phyloP scores from a whole-genome alignment of 2,113 vertebrate genomes.

The Hyaena hyaena region DNA sequence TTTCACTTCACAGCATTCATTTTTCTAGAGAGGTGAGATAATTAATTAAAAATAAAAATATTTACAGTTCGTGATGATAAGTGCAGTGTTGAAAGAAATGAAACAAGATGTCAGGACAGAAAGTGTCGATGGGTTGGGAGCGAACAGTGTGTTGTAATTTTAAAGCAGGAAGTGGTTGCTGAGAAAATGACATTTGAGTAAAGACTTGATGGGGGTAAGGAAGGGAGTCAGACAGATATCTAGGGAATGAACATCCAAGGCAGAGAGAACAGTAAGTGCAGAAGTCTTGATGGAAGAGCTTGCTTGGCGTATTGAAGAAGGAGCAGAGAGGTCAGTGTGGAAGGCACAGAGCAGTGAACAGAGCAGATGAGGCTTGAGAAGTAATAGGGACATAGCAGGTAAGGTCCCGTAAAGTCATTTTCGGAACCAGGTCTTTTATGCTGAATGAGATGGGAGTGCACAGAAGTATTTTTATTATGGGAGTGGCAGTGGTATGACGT shows the following conservation, averaged over 20 bases:
- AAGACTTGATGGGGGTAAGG: not conserved
- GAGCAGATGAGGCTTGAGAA: not conserved
- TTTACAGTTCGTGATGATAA: not conserved
- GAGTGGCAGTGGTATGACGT: not conserved
- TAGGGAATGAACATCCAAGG: not conserved
- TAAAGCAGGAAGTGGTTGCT: not conserved
- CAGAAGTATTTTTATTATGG: not conserved
- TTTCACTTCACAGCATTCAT: not conserved
- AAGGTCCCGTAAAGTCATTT: not conserved
- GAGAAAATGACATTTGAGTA: constrained; percentile 1
- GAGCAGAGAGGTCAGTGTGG: not conserved
- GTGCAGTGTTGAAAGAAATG: not conserved
- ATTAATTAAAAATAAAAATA: constrained; percentile 26
- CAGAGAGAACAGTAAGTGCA: not conserved
- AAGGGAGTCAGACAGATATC: not conserved
- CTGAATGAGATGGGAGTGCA: not conserved
- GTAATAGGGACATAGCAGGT: not conserved
- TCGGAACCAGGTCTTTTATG: not conserved
- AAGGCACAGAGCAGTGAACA: not conserved
- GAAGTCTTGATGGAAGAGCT: not conserved
- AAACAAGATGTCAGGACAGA: not conserved
- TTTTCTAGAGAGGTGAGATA: not conserved
- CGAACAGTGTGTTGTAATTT: not conserved
- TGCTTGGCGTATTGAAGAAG: not conserved
- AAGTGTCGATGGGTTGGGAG: not conserved